Evolutionary conservation across 2,797 vertebrate genomes (phyloP), one percentile per base, ranked within the genome.

Genomic region (Sylvia borin): DNA sequence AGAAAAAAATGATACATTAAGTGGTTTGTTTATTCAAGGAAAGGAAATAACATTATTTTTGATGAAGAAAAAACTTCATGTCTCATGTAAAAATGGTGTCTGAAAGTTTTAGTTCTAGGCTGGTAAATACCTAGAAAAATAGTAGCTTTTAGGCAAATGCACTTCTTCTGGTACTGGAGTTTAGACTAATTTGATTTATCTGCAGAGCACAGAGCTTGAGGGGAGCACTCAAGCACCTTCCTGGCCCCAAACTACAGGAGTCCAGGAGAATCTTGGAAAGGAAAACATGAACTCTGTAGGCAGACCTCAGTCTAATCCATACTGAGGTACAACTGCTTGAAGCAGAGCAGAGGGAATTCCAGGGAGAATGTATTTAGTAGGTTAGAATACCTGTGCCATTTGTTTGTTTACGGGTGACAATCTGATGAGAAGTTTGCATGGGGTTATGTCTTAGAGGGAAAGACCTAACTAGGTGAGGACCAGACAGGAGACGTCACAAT

Each of bases 21-120:
- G 58, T 85, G 58, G 18, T 93, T 95, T 96, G 71, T 96, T 96
- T 88, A 75, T 60, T 51, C 40, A 64, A 29, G 13, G 73, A 74
- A 74, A 88, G 84, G 40, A 90, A 84, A 85, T 48, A 88, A 83
- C 3, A 6, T 45, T 6, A 61, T 75, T 94, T 94, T 87, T 74
- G 14, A 70, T 31, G 65, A 93, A 78, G n/a, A 16, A 13, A 13
- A 86, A 80, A 18, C 17, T 85, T 78, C 62, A 58, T 48, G 19
- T 85, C 53, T 48, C 34, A 95, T 64, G 74, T 71, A 79, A 66
- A 60, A 76, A 50, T 16, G 14, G 8, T 65, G 78, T 86, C 84
- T 77, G 77, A 48, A 85, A 67, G 27, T 15, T 82, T 84, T 77
- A 15, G 45, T 62, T 92, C 78, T 85, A 85, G 90, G 58, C 51